Base-by-base conservation (phyloP, 2,888 invertebrate genomes). In the Melitaea athalia region DNA sequence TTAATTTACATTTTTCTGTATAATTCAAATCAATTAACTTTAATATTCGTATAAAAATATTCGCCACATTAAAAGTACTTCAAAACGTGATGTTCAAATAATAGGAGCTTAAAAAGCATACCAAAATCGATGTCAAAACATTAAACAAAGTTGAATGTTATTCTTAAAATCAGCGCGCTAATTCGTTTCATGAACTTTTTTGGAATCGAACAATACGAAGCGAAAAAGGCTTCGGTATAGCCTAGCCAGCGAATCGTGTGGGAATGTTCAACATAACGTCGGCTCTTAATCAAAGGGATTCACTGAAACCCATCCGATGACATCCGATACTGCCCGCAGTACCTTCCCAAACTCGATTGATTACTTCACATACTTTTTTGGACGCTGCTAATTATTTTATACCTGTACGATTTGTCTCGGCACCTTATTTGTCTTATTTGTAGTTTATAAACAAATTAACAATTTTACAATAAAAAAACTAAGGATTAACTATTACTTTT, bases 261-360 rank as follows among this genome's bases (percentile, higher is more conserved):
- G 82, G 89, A 90, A 92, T 92, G 89, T 83, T 80, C 84, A 91
- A 91, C 91, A 90, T 76, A 70, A 82, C 81, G 89, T 79, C 91
- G 91, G 91, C 85, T 72, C 77, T 74, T 77, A 77, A 78, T 89
- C 90, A 91, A 92, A 90, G 79, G 79, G 81, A 81, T 90, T 89
- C 90, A 84, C 83, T 87, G 91, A 89, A 91, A 80, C 78, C 75
- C 75, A 77, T 76, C 74, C 81, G 80, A 78, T 83, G 87, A 81
- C 87, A 90, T 85, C 74, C 77, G 86, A 89, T 86, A 88, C 84
- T 75, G 74, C 77, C 71, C 73, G 63, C 68, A 74, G 77, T 78
- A 77, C 75, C 78, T 83, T 81, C 77, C 80, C 81, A 76, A 79
- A 80, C 81, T 77, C 79, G 77, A 78, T 78, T 74, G 73, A 74